These are phyloP conservation scores for Antheraea mylitta DNA, from an alignment of 1,140 invertebrate genomes.

Conservation along the genomic window DNA sequence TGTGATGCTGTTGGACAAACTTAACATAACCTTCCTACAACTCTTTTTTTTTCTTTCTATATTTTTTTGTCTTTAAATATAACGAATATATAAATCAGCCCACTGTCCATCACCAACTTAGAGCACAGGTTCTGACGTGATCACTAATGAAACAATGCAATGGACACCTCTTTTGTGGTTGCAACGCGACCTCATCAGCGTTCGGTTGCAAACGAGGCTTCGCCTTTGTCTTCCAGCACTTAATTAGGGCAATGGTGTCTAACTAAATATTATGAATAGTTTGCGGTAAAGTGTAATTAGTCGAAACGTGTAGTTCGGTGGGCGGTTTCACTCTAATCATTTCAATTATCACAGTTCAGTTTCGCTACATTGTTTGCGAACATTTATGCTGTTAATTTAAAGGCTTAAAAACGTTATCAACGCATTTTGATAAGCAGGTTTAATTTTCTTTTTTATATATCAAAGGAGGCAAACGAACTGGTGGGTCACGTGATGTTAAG, in stretches of 20 bases:
- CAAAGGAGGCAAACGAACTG: too few species aligned
- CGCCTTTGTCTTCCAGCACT: constrained; percentile 6
- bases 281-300: constrained; percentile 9
- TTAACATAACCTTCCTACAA: too few species aligned
- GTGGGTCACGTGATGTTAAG: too few species aligned
- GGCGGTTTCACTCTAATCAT: constrained; percentile 2
- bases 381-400: not conserved
- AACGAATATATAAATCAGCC: constrained; percentile 2
- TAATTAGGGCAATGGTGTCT: constrained; percentile 15
- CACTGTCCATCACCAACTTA: constrained; percentile 9
- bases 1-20: too few species aligned
- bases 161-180: constrained; percentile 13
- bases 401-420: too few species aligned
- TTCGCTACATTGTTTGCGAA: not conserved
- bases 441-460: too few species aligned
- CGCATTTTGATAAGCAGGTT: too few species aligned
- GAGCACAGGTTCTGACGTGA: not conserved
- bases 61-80: not conserved
- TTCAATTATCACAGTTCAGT: not conserved
- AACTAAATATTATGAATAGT: constrained; percentile 15
- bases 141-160: constrained; percentile 11
- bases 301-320: constrained; percentile 7
- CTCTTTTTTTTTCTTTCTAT: too few species aligned
- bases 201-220: constrained; percentile 7
- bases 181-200: not conserved